phyloP scores from a whole-genome alignment of 2,888 invertebrate genomes.

The Hyposoter didymator region DNA sequence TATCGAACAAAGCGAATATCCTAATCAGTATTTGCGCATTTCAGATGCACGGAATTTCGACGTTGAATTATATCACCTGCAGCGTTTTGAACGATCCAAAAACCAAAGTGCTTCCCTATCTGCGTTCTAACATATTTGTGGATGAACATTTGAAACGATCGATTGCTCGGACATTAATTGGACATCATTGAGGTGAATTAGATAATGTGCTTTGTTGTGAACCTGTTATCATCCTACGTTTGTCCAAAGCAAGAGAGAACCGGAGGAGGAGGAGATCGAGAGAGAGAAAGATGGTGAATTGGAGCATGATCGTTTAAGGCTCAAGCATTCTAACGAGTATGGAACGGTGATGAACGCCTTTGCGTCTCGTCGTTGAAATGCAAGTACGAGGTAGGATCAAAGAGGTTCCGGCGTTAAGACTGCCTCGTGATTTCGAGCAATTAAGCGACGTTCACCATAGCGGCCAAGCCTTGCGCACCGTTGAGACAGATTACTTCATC shows the following conservation, averaged over 20 bases:
- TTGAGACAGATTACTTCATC: constrained; percentile 78
- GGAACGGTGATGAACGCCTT: constrained; percentile 45
- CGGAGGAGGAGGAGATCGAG: constrained; percentile 42
- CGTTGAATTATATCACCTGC: neutral
- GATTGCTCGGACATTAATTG: constrained; percentile 53
- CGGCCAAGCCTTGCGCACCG: constrained; percentile 50
- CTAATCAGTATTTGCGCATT: neutral
- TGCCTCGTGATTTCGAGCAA: constrained; percentile 77
- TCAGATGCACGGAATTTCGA: neutral
- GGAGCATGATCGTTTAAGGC: constrained; percentile 47
- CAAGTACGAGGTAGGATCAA: constrained; percentile 54
- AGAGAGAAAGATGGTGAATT: constrained; percentile 43
- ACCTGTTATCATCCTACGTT: constrained; percentile 57
- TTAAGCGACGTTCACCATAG: constrained; percentile 76
- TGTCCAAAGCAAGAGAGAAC: constrained; percentile 39
- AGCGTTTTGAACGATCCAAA: neutral
- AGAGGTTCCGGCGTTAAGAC: constrained; percentile 65
- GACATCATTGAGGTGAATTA: constrained; percentile 27
- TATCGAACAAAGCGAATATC: neutral
- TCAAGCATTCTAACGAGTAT: constrained; percentile 40
- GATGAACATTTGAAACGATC: constrained; percentile 6
- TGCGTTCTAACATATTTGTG: neutral
- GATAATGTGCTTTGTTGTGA: constrained; percentile 27
- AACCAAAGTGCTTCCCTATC: neutral
- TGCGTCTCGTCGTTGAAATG: constrained; percentile 49